These are phyloP conservation scores for Marisa cornuarietis DNA, from an alignment of 1,140 invertebrate genomes.

Conservation along the genomic window DNA sequence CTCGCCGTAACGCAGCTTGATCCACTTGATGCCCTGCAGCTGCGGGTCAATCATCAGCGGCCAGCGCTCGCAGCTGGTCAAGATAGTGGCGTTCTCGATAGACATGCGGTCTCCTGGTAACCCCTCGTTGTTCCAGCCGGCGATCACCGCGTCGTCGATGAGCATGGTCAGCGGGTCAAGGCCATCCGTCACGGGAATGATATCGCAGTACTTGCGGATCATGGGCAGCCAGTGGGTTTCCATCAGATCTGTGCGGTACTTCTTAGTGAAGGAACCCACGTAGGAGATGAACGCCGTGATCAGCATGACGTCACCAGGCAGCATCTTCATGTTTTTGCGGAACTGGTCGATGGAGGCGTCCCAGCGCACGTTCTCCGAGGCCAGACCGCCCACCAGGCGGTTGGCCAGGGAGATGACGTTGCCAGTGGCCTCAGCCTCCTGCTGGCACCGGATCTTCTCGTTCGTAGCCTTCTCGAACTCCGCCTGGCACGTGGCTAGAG, in stretches of 20 bases:
- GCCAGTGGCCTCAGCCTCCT: constrained; percentile 70
- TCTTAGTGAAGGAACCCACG: constrained; percentile 94
- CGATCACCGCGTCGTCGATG: constrained; percentile 94
- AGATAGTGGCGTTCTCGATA: constrained; percentile 95
- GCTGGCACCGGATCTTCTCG: constrained; percentile 85
- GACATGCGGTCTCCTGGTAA: constrained; percentile 95
- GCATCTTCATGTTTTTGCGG: constrained; percentile 84
- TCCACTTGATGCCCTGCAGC: constrained; percentile 90
- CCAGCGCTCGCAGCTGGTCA: constrained; percentile 93
- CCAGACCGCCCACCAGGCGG: constrained; percentile 90
- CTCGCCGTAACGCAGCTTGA: constrained; percentile 90
- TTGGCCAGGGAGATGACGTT: constrained; percentile 94
- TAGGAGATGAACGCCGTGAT: constrained; percentile 96
- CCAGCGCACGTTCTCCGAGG: constrained; percentile 96
- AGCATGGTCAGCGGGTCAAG: constrained; percentile 87
- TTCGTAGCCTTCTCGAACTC: constrained; percentile 90
- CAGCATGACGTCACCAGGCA: constrained; percentile 93
- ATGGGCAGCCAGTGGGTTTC: constrained; percentile 82
- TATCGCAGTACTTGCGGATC: constrained; percentile 69
- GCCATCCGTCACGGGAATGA: constrained; percentile 86
- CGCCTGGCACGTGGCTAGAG: constrained; percentile 73
- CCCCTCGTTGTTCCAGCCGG: constrained; percentile 95
- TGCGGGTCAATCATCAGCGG: constrained; percentile 96
- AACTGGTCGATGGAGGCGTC: constrained; percentile 91
- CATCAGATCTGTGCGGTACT: constrained; percentile 79